phyloP scores from a whole-genome alignment of 2,888 invertebrate species.

The Brachyopa scutellaris region DNA sequence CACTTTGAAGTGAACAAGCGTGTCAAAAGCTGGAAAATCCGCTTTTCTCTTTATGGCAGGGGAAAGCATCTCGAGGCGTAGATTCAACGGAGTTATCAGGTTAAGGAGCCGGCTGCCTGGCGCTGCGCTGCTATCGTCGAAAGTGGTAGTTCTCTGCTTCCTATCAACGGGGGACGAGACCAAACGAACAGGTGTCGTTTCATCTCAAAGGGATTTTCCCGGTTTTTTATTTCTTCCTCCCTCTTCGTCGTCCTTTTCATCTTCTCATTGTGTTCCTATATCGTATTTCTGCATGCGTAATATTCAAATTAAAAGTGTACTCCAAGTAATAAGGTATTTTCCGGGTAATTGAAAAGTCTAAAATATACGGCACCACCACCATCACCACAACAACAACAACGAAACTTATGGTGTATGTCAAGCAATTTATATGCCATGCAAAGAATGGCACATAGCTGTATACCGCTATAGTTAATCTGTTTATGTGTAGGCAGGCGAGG shows the following conservation, averaged over 20 bases:
- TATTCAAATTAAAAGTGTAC: constrained; percentile 63
- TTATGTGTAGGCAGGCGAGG: not conserved
- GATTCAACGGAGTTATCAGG: constrained; percentile 43
- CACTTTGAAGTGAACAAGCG: constrained; percentile 62
- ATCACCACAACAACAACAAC: not conserved
- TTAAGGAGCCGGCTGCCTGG: constrained; percentile 24
- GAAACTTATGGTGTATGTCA: constrained; percentile 35
- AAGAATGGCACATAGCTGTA: constrained; percentile 13
- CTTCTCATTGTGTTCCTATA: not conserved
- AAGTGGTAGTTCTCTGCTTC: too few relatives aligned
- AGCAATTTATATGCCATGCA: constrained; percentile 38
- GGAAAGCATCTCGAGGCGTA: constrained; percentile 40
- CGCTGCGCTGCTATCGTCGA: too few relatives aligned
- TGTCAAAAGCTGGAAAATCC: constrained; percentile 60
- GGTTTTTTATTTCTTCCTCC: constrained; percentile 5
- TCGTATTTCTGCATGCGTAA: constrained; percentile 47
- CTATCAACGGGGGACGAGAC: not conserved
- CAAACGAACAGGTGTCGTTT: constrained; percentile 43
- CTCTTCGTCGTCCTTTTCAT: not conserved
- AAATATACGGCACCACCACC: constrained; percentile 44
- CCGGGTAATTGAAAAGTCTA: constrained; percentile 63
- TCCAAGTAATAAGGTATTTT: constrained; percentile 62
- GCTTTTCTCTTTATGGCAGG: constrained; percentile 27
- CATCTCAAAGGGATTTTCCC: constrained; percentile 23
- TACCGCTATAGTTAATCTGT: constrained; percentile 18